Evolutionary conservation across 2,888 invertebrate species (phyloP).

Genomic region (Caenorhabditis zanzibari): DNA sequence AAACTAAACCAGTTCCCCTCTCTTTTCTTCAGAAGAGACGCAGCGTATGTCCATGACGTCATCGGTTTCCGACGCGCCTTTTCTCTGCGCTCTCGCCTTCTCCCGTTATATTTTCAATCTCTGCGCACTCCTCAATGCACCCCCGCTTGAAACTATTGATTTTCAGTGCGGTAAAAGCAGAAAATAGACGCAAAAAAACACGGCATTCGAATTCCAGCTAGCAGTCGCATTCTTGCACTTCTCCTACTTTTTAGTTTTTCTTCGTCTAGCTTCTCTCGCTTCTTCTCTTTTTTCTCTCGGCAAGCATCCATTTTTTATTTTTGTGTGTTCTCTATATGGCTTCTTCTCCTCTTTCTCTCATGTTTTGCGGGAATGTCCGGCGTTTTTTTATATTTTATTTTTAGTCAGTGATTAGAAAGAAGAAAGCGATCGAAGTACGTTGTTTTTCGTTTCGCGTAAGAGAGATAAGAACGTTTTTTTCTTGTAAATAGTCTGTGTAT

Average conservation of each 20-base stretch:
- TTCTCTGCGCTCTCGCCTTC: conserved; percentile 20
- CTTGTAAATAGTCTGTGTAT: no score
- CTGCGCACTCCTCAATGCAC: conserved; percentile 24
- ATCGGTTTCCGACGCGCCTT: conserved; percentile 14
- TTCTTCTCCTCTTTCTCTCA: not conserved
- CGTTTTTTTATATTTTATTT: not conserved
- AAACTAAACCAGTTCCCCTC: conserved; percentile 13
- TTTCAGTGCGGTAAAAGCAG: conserved; percentile 40
- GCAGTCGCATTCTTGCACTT: conserved; percentile 33
- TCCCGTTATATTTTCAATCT: conserved; percentile 17
- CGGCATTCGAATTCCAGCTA: conserved; percentile 14
- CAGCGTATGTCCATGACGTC: conserved; percentile 35
- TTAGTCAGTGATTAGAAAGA: conserved; percentile 12
- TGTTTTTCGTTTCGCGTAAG: not conserved
- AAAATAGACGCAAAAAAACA: conserved; percentile 21
- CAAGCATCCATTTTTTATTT: conserved; percentile 9
- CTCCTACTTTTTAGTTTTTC: conserved; percentile 6
- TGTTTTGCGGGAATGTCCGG: conserved; percentile 21
- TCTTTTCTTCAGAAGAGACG: conserved; percentile 9
- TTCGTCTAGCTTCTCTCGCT: conserved; percentile 28
- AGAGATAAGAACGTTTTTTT: conserved; percentile 1
- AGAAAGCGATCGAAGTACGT: not conserved
- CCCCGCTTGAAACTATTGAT: conserved; percentile 32
- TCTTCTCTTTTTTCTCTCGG: not conserved
- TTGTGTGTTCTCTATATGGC: conserved; percentile 17